A percentile compares a stretch with the other conserved stretches of the same genome.
Conservation (phyloP, 2,113 vertebrate genomes). For the Vidua chalybeata region DNA sequence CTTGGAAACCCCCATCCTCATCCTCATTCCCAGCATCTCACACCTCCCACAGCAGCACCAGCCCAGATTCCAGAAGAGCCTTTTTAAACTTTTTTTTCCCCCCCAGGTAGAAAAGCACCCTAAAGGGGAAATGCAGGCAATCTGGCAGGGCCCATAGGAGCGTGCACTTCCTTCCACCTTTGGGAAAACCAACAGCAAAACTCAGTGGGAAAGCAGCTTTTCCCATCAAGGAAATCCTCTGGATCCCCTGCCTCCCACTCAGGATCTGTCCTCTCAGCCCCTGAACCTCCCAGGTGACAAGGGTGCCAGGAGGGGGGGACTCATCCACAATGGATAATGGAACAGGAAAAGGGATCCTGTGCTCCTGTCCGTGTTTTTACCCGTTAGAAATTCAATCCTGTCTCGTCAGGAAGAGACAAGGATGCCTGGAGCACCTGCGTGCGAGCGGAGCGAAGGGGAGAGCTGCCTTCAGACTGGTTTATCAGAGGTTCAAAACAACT, state of each 20-base stretch:
- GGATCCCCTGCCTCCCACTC: background rate
- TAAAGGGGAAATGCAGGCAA: rapidly evolving
- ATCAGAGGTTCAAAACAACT: background rate
- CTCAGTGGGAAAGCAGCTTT: rapidly evolving
- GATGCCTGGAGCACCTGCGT: background rate
- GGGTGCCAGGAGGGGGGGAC: background rate
- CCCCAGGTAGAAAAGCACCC: background rate
- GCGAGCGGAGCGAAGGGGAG: background rate
- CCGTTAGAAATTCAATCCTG: background rate
- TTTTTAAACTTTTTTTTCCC: background rate
- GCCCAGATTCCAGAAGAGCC: background rate
- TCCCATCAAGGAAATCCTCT: background rate
- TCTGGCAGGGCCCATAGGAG: background rate
- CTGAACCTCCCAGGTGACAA: rapidly evolving
- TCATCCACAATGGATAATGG: rapidly evolving
- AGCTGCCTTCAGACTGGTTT: background rate
- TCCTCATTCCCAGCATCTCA: background rate
- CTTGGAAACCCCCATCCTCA: background rate
- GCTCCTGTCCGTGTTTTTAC: background rate
- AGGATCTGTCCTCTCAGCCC: rapidly evolving
- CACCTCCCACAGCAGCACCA: background rate
- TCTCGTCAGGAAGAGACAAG: background rate
- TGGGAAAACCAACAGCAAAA: background rate
- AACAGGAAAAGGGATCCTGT: background rate
- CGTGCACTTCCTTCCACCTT: rapidly evolving